Base-by-base conservation (phyloP, 2,113 vertebrate species). In the Sinocyclocheilus anophthalmus region DNA sequence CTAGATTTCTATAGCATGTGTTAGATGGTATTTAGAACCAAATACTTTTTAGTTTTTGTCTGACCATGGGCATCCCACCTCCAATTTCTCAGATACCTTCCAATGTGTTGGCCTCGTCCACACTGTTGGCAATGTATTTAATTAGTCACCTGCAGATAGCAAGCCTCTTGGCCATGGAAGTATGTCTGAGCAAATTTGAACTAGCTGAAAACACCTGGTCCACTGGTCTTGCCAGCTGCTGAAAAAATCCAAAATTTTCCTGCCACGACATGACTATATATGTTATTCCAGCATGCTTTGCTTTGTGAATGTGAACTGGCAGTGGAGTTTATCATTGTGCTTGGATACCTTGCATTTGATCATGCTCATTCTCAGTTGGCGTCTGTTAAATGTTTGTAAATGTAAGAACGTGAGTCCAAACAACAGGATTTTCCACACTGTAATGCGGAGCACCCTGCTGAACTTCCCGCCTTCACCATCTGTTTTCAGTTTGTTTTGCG, bases 401-500 rank as follows among this genome's bases (percentile, higher is more conserved):
- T 76, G 73, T 20, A 24, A 48, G 26, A 75, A 88, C 76, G 18
- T 30, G 72, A 37, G 63, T 86, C 83, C 78, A 83, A 84, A 50
- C 53, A 83, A 76, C 76, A 63, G 86, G 81, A 87, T 91, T 89
- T 87, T 76, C 65, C 57, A 39, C 70, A 53, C 63, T 57, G 72
- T 13, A 69, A 24, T 79, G 55, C 39, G 0, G 2, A 65, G 85
- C 33, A 78, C 67, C 78, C 84, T 45, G 37, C 33, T 39, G 81
- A 80, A 75, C 77, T 45, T 72, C n/a, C 84, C 18, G 70, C 16
- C 70, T 82, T 83, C 61, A 33, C 88, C 88, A 90, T 90, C 90
- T 91, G 90, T 83, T 87, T 81, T 57, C 84, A 33, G 81, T 88
- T 87, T 89, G 84, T 85, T 75, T 87, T 67, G 63, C 63, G 13